These are phyloP conservation scores for Moxostoma hubbsi DNA, from an alignment of 2,797 vertebrate genomes.

Conservation along the genomic window DNA sequence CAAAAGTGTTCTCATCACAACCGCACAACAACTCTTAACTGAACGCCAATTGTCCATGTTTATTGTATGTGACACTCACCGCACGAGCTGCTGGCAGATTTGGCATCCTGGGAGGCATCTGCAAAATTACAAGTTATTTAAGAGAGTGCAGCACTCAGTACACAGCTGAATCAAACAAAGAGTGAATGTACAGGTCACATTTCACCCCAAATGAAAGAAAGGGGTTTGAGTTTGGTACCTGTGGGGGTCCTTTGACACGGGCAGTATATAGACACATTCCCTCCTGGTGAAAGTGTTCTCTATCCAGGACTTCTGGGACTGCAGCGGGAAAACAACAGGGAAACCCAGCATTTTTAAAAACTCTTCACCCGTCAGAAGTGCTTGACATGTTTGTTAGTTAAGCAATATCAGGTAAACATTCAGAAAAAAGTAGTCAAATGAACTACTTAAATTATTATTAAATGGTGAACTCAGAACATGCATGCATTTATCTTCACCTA, in stretches of 20 bases:
- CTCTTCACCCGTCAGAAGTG: background rate
- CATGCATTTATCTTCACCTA: no score
- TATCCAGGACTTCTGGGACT: constrained; percentile 99
- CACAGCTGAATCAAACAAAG: background rate
- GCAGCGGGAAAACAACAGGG: constrained; percentile 61
- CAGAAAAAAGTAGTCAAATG: background rate
- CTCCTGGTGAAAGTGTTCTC: constrained; percentile 99
- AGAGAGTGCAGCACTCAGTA: background rate
- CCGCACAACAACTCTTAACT: background rate
- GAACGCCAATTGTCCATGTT: background rate
- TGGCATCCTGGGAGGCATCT: constrained; percentile 99
- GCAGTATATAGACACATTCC: constrained; percentile 99
- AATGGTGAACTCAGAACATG: no score
- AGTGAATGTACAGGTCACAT: no score
- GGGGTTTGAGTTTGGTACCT: constrained; percentile 75
- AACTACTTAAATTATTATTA: no score
- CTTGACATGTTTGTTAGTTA: background rate
- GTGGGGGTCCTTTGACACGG: constrained; percentile 99
- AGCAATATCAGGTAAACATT: background rate
- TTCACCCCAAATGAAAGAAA: no score
- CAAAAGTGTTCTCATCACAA: background rate
- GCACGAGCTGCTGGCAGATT: constrained; percentile 97
- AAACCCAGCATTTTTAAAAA: background rate
- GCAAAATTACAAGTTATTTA: constrained; percentile 56
- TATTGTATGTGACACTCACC: constrained; percentile 78